Evolutionary conservation across 2,113 vertebrate genomes (phyloP), one percentile per base, ranked within the genome.

Genomic region (Rhizomys pruinosus): DNA sequence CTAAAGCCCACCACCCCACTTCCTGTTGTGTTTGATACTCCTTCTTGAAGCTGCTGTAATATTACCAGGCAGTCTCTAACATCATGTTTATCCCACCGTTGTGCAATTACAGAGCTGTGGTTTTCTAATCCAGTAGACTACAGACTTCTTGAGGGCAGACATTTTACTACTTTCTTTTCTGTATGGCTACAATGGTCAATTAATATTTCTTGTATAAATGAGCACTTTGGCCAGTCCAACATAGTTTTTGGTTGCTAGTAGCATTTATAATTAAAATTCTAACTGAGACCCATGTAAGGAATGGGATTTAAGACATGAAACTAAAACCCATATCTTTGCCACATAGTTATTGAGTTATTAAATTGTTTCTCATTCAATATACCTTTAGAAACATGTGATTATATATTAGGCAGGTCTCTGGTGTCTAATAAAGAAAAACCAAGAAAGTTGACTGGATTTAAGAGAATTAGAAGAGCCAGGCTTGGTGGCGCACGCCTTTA

Each of bases 341-440:
- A 64, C 6, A 89, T 5, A 92, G 32, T 89, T 91, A 77, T 69
- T 86, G 42, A 84, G 32, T 94, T 84, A 64, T 84, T 84, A 71
- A 90, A 79, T 47, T 94, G 19, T 94, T 93, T n/a, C 19, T 87
- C n/a, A 84, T 87, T 93, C 44, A 87, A 3, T 34, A 84, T n/a
- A 12, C 2, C 73, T 55, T 71, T 69, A 76, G 59, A 82, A 92
- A 91, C 80, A 2, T 69, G 29, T 32, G 20, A 20, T 73, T 76
- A 74, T 59, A 72, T 92, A 19, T 91, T 44, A 92, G 57, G 19
- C 32, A 17, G 8, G 27, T 1, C 5, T 73, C 87, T 81, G 0
- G 8, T 10, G 16, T 71, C 88, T 87, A 90, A 85, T 59, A 80
- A 90, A 37, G 27, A 10, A 79, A 64, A 69, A 20, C 29, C 3